These are phyloP conservation scores for Drosophila multiciliata DNA, from an alignment of 2,888 invertebrate genomes.

Conservation along the genomic window DNA sequence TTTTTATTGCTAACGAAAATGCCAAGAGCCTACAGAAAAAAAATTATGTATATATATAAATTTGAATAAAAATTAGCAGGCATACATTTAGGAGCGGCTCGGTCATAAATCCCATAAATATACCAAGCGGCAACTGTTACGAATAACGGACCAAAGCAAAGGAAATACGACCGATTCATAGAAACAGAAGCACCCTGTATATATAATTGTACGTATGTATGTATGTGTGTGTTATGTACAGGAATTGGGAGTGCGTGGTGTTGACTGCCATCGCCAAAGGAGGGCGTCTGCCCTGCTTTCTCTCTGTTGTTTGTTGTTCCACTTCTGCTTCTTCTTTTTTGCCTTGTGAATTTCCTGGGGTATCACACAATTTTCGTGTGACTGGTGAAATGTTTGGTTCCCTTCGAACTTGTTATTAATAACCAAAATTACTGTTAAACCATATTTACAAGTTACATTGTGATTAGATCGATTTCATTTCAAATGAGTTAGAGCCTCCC, in stretches of 20 bases:
- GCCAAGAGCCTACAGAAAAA: slow-evolving; percentile 14
- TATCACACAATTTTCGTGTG: slow-evolving; percentile 24
- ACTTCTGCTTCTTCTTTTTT: slow-evolving; percentile 9
- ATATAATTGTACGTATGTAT: slow-evolving; percentile 11
- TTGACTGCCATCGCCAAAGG: slow-evolving; percentile 49
- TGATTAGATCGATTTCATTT: slow-evolving; percentile 4
- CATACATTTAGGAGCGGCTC: slow-evolving; percentile 75
- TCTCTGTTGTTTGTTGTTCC: slow-evolving; percentile 35
- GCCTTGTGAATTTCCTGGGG: slow-evolving; percentile 10
- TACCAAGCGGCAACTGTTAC: slow-evolving; percentile 79
- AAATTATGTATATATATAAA: slow-evolving; percentile 45
- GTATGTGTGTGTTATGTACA: slow-evolving; percentile 10
- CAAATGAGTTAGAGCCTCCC: background rate
- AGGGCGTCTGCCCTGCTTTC: slow-evolving; percentile 21
- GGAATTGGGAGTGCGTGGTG: slow-evolving; percentile 57
- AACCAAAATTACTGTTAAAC: slow-evolving; percentile 11
- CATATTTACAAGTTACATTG: slow-evolving; percentile 4
- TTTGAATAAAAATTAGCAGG: slow-evolving; percentile 79
- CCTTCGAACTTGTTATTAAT: slow-evolving; percentile 16
- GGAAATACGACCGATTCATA: slow-evolving; percentile 23
- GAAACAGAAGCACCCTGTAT: slow-evolving; percentile 42
- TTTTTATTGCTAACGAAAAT: slow-evolving; percentile 70
- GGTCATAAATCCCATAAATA: slow-evolving; percentile 70
- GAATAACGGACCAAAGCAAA: slow-evolving; percentile 38
- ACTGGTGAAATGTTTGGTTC: slow-evolving; percentile 30